Percentiles rank a stretch among this genome's conserved stretches.
phyloP scores from a whole-genome alignment of 2,797 vertebrate genomes.

The Buphagus erythrorhynchus region DNA sequence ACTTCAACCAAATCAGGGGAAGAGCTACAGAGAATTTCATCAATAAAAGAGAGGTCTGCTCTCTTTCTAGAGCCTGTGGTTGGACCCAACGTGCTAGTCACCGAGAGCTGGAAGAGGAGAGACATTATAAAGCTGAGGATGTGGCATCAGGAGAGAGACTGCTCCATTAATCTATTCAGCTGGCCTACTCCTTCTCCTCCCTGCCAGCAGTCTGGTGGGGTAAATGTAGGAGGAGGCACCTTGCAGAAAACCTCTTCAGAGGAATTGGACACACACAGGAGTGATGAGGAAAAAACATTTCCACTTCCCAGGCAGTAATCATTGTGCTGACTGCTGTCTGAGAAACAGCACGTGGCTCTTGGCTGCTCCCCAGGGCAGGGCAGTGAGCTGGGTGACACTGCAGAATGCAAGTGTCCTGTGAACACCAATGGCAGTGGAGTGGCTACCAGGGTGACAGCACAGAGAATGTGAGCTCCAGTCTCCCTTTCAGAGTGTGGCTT shows the following conservation, averaged over 20 bases:
- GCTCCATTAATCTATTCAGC: neutral
- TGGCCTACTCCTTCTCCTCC: neutral
- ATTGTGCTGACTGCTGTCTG: neutral
- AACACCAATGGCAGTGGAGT: fast-evolving
- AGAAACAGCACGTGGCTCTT: neutral
- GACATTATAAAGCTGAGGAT: neutral
- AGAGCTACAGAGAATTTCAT: neutral
- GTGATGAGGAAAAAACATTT: neutral
- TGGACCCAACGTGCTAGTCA: neutral
- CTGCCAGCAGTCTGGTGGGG: neutral
- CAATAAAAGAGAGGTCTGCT: neutral
- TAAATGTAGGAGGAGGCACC: neutral
- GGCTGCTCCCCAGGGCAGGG: neutral
- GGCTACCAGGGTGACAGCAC: neutral
- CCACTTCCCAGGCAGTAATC: neutral
- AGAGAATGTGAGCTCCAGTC: neutral
- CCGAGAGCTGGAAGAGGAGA: neutral
- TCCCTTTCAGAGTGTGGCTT: neutral
- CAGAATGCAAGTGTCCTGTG: neutral
- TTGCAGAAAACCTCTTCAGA: neutral
- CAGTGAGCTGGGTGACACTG: neutral
- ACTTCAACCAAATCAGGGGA: neutral
- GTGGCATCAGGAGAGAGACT: neutral
- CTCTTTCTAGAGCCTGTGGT: neutral
- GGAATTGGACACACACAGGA: neutral